Percentiles rank a stretch among this genome's conserved stretches.
These are phyloP conservation scores for Scomber colias DNA, from an alignment of 2,113 vertebrate species.

Conservation along the genomic window DNA sequence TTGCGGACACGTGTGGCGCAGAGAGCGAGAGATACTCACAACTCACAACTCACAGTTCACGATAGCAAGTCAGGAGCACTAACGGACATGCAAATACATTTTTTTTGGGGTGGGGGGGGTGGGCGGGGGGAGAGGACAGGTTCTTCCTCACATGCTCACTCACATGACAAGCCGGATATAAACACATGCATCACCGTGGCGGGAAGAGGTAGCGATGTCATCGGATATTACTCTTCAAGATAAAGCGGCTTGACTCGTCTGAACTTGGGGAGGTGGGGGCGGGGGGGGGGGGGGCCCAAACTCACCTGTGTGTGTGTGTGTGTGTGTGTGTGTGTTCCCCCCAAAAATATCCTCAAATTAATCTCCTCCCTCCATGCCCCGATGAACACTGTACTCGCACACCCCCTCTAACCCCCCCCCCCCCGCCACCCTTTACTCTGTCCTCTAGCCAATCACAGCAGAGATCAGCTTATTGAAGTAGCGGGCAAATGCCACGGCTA, in stretches of 20 bases:
- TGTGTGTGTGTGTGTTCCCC: constrained; percentile 39
- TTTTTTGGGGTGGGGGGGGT: background rate
- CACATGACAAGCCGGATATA: constrained; percentile 6
- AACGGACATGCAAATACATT: constrained; percentile 32
- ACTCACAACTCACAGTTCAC: constrained; percentile 1
- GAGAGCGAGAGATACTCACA: constrained; percentile 10
- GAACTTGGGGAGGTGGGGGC: constrained; percentile 8
- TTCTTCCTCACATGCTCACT: constrained; percentile 1
- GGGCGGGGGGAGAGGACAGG: background rate
- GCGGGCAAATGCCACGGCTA: constrained; percentile 61
- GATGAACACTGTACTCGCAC: constrained; percentile 58
- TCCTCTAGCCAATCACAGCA: constrained; percentile 72
- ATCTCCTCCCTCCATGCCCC: constrained; percentile 65
- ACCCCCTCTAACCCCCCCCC: too few species aligned
- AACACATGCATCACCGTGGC: constrained; percentile 42
- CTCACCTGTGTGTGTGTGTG: constrained; percentile 52
- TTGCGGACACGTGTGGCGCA: constrained; percentile 45
- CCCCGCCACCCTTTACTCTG: background rate
- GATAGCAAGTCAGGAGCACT: constrained; percentile 22
- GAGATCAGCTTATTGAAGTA: constrained; percentile 65
- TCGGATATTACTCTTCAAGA: constrained; percentile 34
- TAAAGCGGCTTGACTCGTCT: constrained; percentile 11
- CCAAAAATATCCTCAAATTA: constrained; percentile 65
- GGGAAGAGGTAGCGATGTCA: constrained; percentile 21
- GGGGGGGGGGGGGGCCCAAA: background rate